A percentile compares a stretch with the other conserved stretches of the same genome.
These are phyloP conservation scores for Phacellophora camtschatica DNA, from an alignment of 30 jellyfish, hydroid and myxozoan species.

Conservation along the genomic window DNA sequence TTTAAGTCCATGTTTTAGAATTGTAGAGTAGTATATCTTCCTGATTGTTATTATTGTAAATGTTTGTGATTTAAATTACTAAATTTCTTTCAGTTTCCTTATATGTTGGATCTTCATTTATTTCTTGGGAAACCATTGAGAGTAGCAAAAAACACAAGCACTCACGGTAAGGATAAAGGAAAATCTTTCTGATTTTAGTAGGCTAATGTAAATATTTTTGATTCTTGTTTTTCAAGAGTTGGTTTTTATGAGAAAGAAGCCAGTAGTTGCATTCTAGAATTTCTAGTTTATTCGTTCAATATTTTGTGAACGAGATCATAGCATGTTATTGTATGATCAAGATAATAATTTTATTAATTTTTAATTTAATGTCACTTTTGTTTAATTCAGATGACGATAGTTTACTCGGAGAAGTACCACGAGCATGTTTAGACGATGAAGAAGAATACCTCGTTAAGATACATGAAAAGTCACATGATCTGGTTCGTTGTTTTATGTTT, in stretches of 20 bases:
- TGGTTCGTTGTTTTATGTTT: conserved; percentile 44
- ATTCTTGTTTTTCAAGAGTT: no score
- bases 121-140: conserved; percentile 78
- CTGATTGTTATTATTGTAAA: background rate
- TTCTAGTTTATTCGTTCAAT: no score
- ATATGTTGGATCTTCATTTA: conserved; percentile 83
- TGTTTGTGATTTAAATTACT: background rate
- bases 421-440: conserved; percentile 60
- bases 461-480: conserved; percentile 49
- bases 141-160: conserved; percentile 14
- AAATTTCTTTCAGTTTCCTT: conserved; percentile 69
- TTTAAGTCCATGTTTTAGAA: no score
- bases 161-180: no score
- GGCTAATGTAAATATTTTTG: no score
- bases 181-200: no score
- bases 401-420: conserved; percentile 79
- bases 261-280: no score
- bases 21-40: background rate
- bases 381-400: conserved; percentile 70
- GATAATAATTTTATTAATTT: no score
- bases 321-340: no score
- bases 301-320: no score
- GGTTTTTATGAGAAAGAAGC: no score
- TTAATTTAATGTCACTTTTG: no score
- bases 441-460: conserved; percentile 44